Evolutionary conservation across 2,113 vertebrate species (phyloP).

Genomic region (Paralichthys olivaceus): DNA sequence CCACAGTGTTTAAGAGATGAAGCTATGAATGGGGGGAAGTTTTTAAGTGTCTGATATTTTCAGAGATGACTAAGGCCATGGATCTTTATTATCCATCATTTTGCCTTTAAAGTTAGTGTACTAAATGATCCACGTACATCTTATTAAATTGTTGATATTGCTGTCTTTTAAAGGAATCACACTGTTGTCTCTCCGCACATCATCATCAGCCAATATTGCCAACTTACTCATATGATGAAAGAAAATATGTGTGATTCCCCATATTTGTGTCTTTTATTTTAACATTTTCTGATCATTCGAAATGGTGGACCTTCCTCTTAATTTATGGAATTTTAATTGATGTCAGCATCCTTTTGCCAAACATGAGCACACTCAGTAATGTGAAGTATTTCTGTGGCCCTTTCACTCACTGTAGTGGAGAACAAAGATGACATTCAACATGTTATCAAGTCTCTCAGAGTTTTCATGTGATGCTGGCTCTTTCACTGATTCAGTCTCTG

Average conservation of each 20-base stretch:
- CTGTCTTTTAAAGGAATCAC: no score
- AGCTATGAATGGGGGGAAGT: no score
- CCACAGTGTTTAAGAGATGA: no score
- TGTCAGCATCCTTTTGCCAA: conserved; percentile 19
- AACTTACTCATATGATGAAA: no score
- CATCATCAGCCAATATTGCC: no score
- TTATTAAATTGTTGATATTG: no score
- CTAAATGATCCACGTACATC: no score
- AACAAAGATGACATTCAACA: conserved; percentile 76
- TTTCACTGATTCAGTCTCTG: conserved; percentile 6
- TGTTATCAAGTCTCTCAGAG: conserved; percentile 36
- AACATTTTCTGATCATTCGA: background rate
- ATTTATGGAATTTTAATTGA: conserved; percentile 28
- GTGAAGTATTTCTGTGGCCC: conserved; percentile 49
- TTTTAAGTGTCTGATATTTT: no score
- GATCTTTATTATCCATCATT: no score
- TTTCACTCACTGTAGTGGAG: conserved; percentile 37
- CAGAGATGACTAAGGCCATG: no score
- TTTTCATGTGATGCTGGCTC: conserved; percentile 35
- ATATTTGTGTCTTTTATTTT: background rate
- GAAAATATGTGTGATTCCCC: background rate
- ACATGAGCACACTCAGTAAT: conserved; percentile 37
- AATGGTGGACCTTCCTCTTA: background rate
- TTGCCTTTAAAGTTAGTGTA: no score
- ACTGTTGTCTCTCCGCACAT: no score